Base-by-base conservation (phyloP, 2,888 invertebrate species). In the Lapara coniferarum region DNA sequence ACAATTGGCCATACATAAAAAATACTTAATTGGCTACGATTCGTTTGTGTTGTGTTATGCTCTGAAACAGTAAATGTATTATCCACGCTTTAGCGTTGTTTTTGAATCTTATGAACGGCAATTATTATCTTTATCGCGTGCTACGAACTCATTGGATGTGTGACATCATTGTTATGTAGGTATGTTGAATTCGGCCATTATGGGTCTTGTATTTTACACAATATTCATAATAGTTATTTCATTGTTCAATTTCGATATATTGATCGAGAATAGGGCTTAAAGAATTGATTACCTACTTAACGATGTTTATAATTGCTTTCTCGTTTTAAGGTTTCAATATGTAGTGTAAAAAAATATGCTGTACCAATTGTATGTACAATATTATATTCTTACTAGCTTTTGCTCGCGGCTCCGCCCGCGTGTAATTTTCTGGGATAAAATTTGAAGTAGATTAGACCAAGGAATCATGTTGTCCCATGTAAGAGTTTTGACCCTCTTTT, bases 51-150 rank as follows among this genome's bases (percentile, higher is more conserved):
- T 74, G 59, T 69, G 72, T 70, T 72, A 74, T 72, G 74, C 73
- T 71, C 72, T 71, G 72, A 75, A 77, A 74, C 71, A 66, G 59
- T 70, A 74, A 74, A 78, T 75, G 71, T 76, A 75, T 80, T 75
- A 74, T 71, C 68, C 69, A 75, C 69, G 74, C 70, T 66, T 73
- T 74, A 69, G 75, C 56, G 66, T 57, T 63, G 53, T 51, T 52
- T 52, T 75, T 71, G 70, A 74, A 74, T 69, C 73, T 68, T 49
- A 74, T 74, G 73, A 68, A 74, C 66, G 59, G 72, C 74, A 72
- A 76, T 73, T 71, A 76, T 73, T 71, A 71, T 71, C 71, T 76
- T 76, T 77, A 76, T 85, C 77, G 84, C 84, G 83, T 85, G 85
- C 71, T 72, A 71, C 77, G 73, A 72, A 71, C 77, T 78, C 74